A percentile compares a stretch with the other conserved stretches of the same genome.
Conservation (phyloP, 2,797 vertebrate species). For the Manis javanica region DNA sequence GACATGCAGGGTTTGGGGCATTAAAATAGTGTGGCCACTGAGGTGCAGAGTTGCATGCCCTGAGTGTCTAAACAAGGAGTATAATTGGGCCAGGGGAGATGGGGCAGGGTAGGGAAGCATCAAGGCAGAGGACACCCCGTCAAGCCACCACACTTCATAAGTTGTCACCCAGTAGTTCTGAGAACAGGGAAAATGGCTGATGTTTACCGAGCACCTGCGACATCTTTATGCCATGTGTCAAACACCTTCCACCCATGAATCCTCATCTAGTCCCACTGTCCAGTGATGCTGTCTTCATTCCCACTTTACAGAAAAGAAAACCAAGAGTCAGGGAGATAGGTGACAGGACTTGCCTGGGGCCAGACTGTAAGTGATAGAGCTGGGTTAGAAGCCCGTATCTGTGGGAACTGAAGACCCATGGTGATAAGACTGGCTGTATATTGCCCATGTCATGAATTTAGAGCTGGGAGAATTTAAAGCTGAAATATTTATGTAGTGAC, state of each 20-base stretch:
- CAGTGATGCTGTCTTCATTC: not conserved
- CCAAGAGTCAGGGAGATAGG: not conserved
- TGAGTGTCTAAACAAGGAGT: not conserved
- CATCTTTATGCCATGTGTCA: fast-evolving
- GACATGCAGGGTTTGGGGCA: not conserved
- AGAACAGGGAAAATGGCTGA: not conserved
- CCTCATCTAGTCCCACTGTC: not conserved
- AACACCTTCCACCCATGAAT: not conserved
- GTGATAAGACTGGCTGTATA: not conserved
- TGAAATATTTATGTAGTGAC: not conserved
- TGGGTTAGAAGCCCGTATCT: not conserved
- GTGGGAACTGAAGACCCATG: fast-evolving
- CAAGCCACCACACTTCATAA: not conserved
- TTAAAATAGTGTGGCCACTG: not conserved
- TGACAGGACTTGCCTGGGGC: no score
- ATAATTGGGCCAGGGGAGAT: not conserved
- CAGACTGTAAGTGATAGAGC: not conserved
- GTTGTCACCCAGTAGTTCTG: not conserved
- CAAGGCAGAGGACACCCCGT: not conserved
- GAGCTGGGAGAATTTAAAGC: not conserved
- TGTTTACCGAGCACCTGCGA: not conserved
- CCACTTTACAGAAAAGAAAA: not conserved
- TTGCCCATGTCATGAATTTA: not conserved
- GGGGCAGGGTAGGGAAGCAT: not conserved
- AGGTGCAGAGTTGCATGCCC: no score